These are phyloP conservation scores for Darwinula stevensoni DNA, from an alignment of 2,888 invertebrate species.

Conservation along the genomic window DNA sequence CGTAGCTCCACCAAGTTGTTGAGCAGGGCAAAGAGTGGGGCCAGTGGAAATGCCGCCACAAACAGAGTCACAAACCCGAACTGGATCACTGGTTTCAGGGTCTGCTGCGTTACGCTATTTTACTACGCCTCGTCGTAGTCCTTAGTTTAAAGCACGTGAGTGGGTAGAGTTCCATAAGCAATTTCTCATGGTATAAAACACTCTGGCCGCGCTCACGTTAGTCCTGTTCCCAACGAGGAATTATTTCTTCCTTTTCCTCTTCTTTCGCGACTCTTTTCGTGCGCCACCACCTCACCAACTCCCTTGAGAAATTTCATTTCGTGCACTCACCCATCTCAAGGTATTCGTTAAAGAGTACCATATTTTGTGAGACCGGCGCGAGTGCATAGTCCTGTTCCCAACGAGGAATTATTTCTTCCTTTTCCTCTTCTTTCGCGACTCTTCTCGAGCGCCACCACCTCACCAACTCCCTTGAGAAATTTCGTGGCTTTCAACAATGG, in stretches of 20 bases:
- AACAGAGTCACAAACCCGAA: slow-evolving; percentile 92
- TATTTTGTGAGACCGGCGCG: slow-evolving; percentile 53
- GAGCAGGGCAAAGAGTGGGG: slow-evolving; percentile 71
- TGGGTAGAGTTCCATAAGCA: too few species aligned
- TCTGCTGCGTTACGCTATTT: not conserved
- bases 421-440: not conserved
- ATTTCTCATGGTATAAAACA: too few species aligned
- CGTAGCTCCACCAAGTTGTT: slow-evolving; percentile 85
- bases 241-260: not conserved
- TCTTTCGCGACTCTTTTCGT: not conserved
- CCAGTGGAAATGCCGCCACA: too few species aligned
- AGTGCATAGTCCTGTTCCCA: slow-evolving; percentile 91
- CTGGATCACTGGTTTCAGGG: slow-evolving; percentile 76
- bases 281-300: slow-evolving; percentile 69
- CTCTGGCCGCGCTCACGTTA: too few species aligned
- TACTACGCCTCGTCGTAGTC: too few species aligned
- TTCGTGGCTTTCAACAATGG: not conserved
- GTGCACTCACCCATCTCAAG: slow-evolving; percentile 74
- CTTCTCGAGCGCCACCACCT: slow-evolving; percentile 47
- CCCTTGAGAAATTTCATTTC: slow-evolving; percentile 24
- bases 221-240: slow-evolving; percentile 70
- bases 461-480: slow-evolving; percentile 34
- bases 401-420: slow-evolving; percentile 13
- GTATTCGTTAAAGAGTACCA: slow-evolving; percentile 84
- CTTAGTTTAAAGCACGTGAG: too few species aligned